phyloP scores from a whole-genome alignment of 2,888 invertebrate genomes.

The Megastigmus dorsalis region DNA sequence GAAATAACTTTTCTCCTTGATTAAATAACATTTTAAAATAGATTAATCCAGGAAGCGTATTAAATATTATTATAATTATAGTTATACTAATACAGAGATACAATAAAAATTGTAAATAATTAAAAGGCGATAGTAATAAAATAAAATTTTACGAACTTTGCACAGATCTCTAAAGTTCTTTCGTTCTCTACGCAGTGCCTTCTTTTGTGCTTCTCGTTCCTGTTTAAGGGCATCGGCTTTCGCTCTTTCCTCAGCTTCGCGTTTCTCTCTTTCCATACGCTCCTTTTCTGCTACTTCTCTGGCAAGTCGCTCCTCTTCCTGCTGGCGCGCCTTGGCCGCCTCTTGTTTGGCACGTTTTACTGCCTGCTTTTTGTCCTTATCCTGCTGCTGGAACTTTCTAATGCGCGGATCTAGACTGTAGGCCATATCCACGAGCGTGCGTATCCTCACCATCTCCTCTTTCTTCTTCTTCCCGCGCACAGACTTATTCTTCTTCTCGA shows the following conservation, averaged over 20 bases:
- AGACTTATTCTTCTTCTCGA: conserved; percentile 97
- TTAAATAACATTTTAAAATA: neutral
- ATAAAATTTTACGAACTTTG: conserved; percentile 76
- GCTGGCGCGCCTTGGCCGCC: conserved; percentile 87
- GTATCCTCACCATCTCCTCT: conserved; percentile 95
- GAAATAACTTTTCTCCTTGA: conserved; percentile 85
- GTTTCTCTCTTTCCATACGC: conserved; percentile 82
- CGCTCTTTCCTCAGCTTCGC: conserved; percentile 88
- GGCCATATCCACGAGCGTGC: conserved; percentile 93
- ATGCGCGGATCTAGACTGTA: conserved; percentile 96
- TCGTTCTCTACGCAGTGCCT: conserved; percentile 89
- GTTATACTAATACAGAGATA: no score
- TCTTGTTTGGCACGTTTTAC: conserved; percentile 91
- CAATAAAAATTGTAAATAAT: no score
- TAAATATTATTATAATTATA: no score
- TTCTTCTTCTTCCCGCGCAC: conserved; percentile 95
- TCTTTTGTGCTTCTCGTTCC: conserved; percentile 90
- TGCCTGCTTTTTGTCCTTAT: conserved; percentile 92
- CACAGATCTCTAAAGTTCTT: conserved; percentile 87
- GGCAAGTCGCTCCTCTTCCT: conserved; percentile 86
- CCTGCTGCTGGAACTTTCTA: conserved; percentile 92
- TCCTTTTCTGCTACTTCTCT: conserved; percentile 81
- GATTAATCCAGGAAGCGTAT: neutral
- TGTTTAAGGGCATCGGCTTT: conserved; percentile 88
- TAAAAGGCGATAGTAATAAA: no score